Conservation (phyloP, 2,797 vertebrate genomes). For the Crypturellus tataupa region DNA sequence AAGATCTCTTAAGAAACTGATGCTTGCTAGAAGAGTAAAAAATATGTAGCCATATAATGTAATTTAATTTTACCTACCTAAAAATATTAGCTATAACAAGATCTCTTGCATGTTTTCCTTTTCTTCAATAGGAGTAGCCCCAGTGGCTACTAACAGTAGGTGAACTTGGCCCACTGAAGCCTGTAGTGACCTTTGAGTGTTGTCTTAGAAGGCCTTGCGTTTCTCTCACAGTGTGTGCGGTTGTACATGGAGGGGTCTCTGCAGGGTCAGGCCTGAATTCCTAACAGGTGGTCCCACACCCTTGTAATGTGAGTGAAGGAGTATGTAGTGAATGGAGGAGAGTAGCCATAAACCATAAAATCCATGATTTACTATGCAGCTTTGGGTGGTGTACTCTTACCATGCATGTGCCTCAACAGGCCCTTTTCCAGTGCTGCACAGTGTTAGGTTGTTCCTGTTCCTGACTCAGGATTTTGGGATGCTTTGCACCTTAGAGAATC, state of each 20-base stretch:
- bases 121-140: neutral
- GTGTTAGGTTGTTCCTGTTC: neutral
- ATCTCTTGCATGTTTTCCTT: accelerated
- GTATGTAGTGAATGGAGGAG: neutral
- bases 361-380: neutral
- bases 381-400: neutral
- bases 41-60: neutral
- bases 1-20: slow-evolving; percentile 40
- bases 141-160: neutral
- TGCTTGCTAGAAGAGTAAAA: slow-evolving; percentile 16
- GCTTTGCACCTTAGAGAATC: neutral
- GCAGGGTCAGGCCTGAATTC: accelerated
- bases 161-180: neutral
- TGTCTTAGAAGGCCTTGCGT: neutral
- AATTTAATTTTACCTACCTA: neutral
- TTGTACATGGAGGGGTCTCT: accelerated
- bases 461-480: neutral
- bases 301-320: neutral
- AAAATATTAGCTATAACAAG: neutral
- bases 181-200: neutral
- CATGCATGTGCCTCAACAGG: accelerated
- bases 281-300: accelerated
- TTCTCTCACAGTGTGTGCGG: neutral
- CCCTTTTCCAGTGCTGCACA: neutral
- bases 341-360: neutral